Percentiles rank a stretch among this genome's conserved stretches.
Conservation (phyloP, 2,113 vertebrate genomes). For the Galeopterus variegatus region DNA sequence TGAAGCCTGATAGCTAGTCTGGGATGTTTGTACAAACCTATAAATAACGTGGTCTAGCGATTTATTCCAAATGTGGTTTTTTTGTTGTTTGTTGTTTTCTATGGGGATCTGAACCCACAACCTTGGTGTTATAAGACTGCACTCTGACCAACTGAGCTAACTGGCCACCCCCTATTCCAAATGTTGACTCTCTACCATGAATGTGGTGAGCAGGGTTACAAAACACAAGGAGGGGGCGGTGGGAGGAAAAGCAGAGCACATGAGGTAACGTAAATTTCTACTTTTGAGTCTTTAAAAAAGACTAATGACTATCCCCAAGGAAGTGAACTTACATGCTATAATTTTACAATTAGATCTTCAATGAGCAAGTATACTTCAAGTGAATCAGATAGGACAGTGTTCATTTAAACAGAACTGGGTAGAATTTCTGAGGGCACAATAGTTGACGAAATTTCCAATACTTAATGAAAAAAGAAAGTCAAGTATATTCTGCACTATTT, state of each 20-base stretch:
- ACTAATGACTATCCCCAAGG: neutral
- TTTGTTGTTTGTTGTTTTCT: too few relatives aligned
- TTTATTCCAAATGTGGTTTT: neutral
- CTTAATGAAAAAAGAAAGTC: neutral
- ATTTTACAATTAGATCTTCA: neutral
- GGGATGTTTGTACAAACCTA: neutral
- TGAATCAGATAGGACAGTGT: neutral
- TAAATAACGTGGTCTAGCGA: neutral
- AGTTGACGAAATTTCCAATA: neutral
- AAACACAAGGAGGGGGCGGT: accelerated
- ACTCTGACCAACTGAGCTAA: too few relatives aligned
- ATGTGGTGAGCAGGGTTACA: neutral
- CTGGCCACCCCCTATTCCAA: neutral
- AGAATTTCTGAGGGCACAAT: neutral
- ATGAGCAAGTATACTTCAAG: neutral
- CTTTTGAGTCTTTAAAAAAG: neutral
- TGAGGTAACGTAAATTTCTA: neutral
- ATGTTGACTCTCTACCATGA: neutral
- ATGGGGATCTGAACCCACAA: too few relatives aligned
- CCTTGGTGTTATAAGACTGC: too few relatives aligned
- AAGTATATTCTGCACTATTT: constrained; percentile 45
- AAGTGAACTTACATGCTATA: neutral
- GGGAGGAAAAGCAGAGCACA: neutral
- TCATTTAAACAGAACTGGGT: neutral
- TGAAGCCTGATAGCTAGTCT: neutral